Evolutionary conservation across 2,888 invertebrate species (phyloP).

Genomic region (Sialis fuliginosa): DNA sequence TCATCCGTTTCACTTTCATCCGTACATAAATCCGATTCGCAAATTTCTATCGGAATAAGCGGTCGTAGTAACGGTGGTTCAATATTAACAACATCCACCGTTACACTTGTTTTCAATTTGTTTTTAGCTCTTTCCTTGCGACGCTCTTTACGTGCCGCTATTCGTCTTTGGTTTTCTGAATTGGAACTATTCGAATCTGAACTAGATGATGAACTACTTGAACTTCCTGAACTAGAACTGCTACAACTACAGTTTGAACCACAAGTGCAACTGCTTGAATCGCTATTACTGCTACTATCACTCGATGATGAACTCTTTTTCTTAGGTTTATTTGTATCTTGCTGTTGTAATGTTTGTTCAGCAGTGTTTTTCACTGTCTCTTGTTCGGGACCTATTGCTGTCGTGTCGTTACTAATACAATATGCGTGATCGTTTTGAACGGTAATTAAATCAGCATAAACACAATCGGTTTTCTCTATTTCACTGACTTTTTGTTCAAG

Average conservation of each 20-base stretch:
- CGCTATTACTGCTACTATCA: slow-evolving; percentile 58
- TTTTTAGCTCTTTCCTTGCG: slow-evolving; percentile 27
- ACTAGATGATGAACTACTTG: slow-evolving; percentile 32
- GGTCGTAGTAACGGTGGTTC: slow-evolving; percentile 17
- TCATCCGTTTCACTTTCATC: slow-evolving; percentile 74
- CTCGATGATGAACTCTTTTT: slow-evolving; percentile 49
- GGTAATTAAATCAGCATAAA: slow-evolving; percentile 27
- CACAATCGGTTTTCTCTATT: slow-evolving; percentile 8
- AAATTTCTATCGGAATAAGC: slow-evolving; percentile 42
- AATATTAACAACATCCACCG: slow-evolving; percentile 31
- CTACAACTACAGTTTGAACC: slow-evolving; percentile 73
- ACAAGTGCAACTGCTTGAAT: slow-evolving; percentile 61
- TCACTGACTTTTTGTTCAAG: not conserved
- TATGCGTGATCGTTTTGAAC: not conserved
- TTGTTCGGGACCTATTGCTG: slow-evolving; percentile 24
- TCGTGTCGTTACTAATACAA: slow-evolving; percentile 54
- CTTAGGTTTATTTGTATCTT: slow-evolving; percentile 24
- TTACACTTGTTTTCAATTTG: slow-evolving; percentile 29
- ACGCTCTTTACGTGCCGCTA: slow-evolving; percentile 27
- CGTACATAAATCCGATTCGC: slow-evolving; percentile 72
- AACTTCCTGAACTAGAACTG: slow-evolving; percentile 48
- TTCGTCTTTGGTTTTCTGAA: slow-evolving; percentile 42
- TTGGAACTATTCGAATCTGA: slow-evolving; percentile 29
- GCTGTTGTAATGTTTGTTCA: slow-evolving; percentile 17
- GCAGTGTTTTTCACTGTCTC: slow-evolving; percentile 11